phyloP scores from a whole-genome alignment of 2,113 vertebrate species.

The Rhea pennata region DNA sequence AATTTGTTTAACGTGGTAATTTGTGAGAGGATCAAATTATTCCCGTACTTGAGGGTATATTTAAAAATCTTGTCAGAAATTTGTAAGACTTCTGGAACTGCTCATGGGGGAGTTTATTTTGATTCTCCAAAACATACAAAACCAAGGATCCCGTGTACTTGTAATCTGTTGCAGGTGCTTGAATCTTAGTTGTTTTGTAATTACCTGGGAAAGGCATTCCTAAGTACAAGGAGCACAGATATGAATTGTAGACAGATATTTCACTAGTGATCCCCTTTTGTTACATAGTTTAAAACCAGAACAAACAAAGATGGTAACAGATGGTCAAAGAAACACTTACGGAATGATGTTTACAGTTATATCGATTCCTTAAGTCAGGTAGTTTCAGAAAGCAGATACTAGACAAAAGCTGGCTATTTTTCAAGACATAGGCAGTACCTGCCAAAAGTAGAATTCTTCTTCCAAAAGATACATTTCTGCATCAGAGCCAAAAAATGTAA shows the following conservation, averaged over 20 bases:
- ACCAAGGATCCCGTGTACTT: background rate
- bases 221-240: background rate
- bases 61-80: constrained; percentile 1
- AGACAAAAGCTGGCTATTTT: constrained; percentile 42
- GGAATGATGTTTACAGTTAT: constrained; percentile 9
- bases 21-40: background rate
- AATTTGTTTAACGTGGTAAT: background rate
- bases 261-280: background rate
- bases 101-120: background rate
- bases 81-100: background rate
- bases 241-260: background rate
- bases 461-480: background rate
- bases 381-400: constrained; percentile 11
- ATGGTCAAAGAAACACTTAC: constrained; percentile 28
- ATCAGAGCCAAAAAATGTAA: background rate
- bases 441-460: background rate
- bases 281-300: background rate
- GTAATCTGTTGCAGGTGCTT: background rate
- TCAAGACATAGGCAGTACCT: background rate
- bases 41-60: background rate
- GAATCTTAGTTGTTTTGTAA: background rate
- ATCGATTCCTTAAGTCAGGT: constrained; percentile 34
- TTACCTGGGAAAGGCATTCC: background rate
- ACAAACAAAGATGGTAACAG: background rate
- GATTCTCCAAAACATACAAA: background rate